Evolutionary conservation across 2,797 vertebrate species (phyloP), one percentile per base, ranked within the genome.

Genomic region (Varecia variegata): DNA sequence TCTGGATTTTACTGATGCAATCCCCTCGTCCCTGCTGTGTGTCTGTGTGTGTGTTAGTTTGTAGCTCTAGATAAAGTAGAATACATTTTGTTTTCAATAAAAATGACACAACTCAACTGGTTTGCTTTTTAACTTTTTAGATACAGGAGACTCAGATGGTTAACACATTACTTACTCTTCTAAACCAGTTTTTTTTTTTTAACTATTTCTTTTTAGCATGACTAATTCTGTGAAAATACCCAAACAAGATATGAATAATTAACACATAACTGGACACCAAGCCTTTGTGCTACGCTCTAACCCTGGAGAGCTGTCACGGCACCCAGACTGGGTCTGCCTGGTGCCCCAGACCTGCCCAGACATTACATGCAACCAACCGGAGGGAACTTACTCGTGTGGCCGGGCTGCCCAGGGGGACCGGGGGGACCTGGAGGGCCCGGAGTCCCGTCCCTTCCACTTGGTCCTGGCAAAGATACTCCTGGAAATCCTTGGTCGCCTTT

Each of bases 401-500:
- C 98, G 17, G 98, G 98, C 92, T 93, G 98, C 97, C 99, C 98
- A 23, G 99, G 98, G 47, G 71, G 97, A 1, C 99, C 99, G 0
- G 99, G 99, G 4, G 83, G 96, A 7, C 99, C 99, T 0, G 99
- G 99, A 4, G 96, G 97, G 45, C 99, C 99, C 0, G 90, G 90
- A 0, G 2, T 0, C 21, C 99, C 99, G 35, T 99, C 99, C 97
- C 98, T 98, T 98, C 99, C 99, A 38, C 98, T 98, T 4, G 96
- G 98, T 92, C 99, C 99, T 3, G 98, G 97, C 25, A 99, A 97
- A 91, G 99, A 98, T 47, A 97, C 90, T 40, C 99, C 99, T 0
- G 99, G 99, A 15, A 97, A 7, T 32, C 99, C 99, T 43, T 74
- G 98, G 71, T 99, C 99, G 92, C 99, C 99, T 97, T 99, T 99